A percentile compares a stretch with the other conserved stretches of the same genome.
These are phyloP conservation scores for Bruchidius siliquastri DNA, from an alignment of 2,888 invertebrate species.

Conservation along the genomic window DNA sequence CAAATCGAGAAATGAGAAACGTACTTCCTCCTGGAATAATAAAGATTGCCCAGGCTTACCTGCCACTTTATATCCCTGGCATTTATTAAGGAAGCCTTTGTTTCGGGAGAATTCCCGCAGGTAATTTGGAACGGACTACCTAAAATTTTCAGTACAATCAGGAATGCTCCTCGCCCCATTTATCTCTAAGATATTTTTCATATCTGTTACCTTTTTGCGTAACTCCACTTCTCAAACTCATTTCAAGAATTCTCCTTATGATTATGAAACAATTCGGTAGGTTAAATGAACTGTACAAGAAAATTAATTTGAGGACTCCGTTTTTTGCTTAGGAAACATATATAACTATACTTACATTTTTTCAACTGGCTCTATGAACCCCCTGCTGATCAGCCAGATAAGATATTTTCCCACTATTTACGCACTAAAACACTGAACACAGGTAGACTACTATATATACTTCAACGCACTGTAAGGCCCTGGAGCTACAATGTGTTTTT, in stretches of 20 bases:
- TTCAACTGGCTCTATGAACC: too few relatives aligned
- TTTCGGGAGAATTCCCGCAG: background rate
- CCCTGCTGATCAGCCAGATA: too few relatives aligned
- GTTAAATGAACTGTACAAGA: too few relatives aligned
- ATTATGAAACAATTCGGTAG: too few relatives aligned
- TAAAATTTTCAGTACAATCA: background rate
- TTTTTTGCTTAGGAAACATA: too few relatives aligned
- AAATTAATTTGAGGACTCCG: too few relatives aligned
- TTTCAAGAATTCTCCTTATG: background rate
- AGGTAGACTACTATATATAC: too few relatives aligned
- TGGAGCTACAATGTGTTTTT: too few relatives aligned
- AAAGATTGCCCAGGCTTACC: background rate
- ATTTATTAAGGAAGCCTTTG: background rate
- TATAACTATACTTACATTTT: too few relatives aligned
- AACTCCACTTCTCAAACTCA: background rate
- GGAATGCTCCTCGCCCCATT: background rate
- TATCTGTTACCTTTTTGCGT: background rate
- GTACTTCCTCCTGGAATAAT: background rate
- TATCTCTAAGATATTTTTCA: background rate
- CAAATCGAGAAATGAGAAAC: background rate
- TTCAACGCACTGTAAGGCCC: too few relatives aligned
- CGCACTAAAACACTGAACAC: too few relatives aligned
- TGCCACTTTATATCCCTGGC: background rate
- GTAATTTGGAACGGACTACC: background rate
- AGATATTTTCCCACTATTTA: too few relatives aligned